Evolutionary conservation across 2,888 invertebrate species (phyloP), one percentile per base, ranked within the genome.

Genomic region (Drosophila sordidapex): DNA sequence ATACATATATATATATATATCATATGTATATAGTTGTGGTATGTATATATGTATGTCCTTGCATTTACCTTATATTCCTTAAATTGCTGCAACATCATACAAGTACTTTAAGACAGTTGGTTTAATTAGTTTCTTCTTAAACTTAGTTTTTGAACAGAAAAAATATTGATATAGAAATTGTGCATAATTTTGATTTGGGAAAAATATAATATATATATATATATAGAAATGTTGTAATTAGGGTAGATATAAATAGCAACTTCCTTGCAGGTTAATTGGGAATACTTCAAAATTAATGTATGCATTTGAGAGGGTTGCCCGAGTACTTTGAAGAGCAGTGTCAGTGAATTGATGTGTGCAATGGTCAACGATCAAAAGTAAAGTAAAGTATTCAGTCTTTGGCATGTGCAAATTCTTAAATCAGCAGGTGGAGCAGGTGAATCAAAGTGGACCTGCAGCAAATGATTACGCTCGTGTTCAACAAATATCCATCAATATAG

Each of bases 1-100:
- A 59, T 46, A 54, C 25, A 31, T 36, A 70, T 53, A 53, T 51
- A 35, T 51, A 35, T 40, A 46, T 49, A 36, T 52, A 51, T n/a
- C 31, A 46, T 53, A 49, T 21, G 36, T 35, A 48, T 4, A 2
- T 1, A n/a, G 2, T 4, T 33, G 4, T 3, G 33, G 36, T 35
- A 48, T 8, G 0, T 2, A 11, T 18, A 2, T 54, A 52, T 13
- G 31, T 29, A 36, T 33, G 7, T 7, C 21, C 31, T 33, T n/a
- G 51, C 29, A 29, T n/a, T n/a, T 13, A 29, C 29, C 18, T 51
- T 6, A n/a, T 3, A 29, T 29, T 51, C 11, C 51, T 29, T n/a
- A n/a, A 29, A 27, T 29, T 51, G n/a, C 51, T 29, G 6, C 18
- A 51, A 29, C 18, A 46, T 46, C 4, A 2, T 1, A 7, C 13